Base-by-base conservation (phyloP, 1,140 invertebrate genomes). In the Varroa destructor region DNA sequence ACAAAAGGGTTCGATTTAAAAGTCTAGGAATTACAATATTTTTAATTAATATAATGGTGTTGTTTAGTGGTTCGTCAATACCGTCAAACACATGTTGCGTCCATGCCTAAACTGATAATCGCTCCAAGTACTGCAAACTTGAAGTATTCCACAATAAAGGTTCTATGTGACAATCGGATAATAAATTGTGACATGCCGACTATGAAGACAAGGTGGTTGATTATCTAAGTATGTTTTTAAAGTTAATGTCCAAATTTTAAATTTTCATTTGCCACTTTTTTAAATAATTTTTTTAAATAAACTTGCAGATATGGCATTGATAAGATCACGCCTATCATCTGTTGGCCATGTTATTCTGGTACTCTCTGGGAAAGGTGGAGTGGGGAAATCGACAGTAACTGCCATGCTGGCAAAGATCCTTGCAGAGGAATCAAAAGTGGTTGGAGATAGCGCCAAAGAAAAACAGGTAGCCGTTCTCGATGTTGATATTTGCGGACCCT, bases 341-440 rank as follows among this genome's bases (percentile, higher is more conserved):
- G 88, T 97, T 0, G 90, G 89, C 79, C 84, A 93, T 77, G 93
- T 97, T 80, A 86, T 97, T 73, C 79, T 98, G 37, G 84, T 98
- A 14, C 81, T 98, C 10, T 97, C 94, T 6, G 95, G 95, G 0
- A 99, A 99, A 84, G 95, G 95, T 1, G 95, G 95, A 56, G 95
- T 98, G 43, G 95, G 95, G 12, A 98, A 97, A 81, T 93, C 89
- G 75, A 94, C 91, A 25, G 42, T 73, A 36, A 71, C 61, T 42
- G 84, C 89, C 0, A 85, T 93, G 70, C 77, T 98, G 55, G 88
- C 90, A 25, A 85, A 91, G 76, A 86, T 84, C 55, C 80, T 98
- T 61, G 90, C 93, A 54, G 81, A 77, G 67, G 82, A 86, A 79
- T 79, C 81, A 71, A 84, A 89, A 46, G 84, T 80, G 78, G 89